Evolutionary conservation across 2,113 vertebrate species (phyloP), one percentile per base, ranked within the genome.

Genomic region (Coturnix japonica): DNA sequence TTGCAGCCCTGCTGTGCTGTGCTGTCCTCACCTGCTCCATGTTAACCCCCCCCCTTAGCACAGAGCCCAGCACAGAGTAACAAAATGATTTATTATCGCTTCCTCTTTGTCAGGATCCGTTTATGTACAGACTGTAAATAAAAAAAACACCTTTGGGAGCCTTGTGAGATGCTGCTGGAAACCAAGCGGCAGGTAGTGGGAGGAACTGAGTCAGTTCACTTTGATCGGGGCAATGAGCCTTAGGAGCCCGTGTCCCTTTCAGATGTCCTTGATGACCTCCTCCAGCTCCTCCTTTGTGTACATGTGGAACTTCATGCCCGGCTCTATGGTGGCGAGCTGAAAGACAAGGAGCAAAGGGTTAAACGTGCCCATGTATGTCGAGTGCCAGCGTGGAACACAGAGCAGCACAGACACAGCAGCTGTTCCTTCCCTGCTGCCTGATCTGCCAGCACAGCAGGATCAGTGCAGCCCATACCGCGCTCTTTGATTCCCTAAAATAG

Each of bases 211-310:
- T 91, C 94, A 94, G 93, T 87, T 96, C 56, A 1, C 94, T 93
- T 72, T 46, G 91, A 83, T 17, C 11, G 4, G 72, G 39, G 84
- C 51, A 91, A 95, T 1, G 54, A 94, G 86, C 91, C 90, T 95
- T 75, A 91, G 83, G 93, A 61, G 17, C 35, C 63, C 33, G 79
- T 37, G 81, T 74, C 87, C 35, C 61, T 54, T 97, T 98, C 98
- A 99, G 96, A 99, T 99, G 95, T 99, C 99, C 96, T 99, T 99
- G 97, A 99, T 99, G 82, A 99, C 99, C 46, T 99, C 99, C 91
- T 99, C 99, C 30, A 99, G 98, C 96, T 99, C 99, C 94, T 99
- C 99, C 97, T 99, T 99, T 43, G 99, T 98, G 97, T 98, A 99
- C 99, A 99, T 99, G 97, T 99, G 99, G 98, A 99, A 99, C 89